Evolutionary conservation across 1,140 invertebrate species (phyloP), one percentile per base, ranked within the genome.

Genomic region (Ericerus pela): DNA sequence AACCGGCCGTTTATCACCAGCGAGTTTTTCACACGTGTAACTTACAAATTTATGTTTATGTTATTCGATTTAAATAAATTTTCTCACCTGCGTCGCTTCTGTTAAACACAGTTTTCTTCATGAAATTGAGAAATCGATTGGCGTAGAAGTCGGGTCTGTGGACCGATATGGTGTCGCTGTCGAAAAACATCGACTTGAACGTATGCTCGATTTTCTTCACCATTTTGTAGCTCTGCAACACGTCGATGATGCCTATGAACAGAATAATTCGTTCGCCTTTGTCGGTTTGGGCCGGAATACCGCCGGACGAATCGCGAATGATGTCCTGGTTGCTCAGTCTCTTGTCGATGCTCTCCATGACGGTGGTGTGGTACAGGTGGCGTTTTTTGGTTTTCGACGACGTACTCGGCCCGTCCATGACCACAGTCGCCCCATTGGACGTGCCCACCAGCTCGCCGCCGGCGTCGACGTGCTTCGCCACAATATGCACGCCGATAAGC

Each of bases 331-430:
- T 84, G 83, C 66, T 90, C 85, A 26, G 90, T 89, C 33, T 5
- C 20, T 26, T 18, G 67, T 94, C 88, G 66, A 96, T 96, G 67
- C 88, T 91, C 72, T 96, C 91, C 82, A 96, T 88, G 12, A 90
- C 89, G n/a, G 90, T 94, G 53, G 89, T 93, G 69, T 92, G 92
- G 30, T 90, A 88, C 22, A 94, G 89, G 60, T 96, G 72, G 63
- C 88, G 76, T 68, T 92, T 87, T 43, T 85, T 75, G 70, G 93
- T 93, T 65, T 94, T 90, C 29, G 89, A 94, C 3, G 61, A 59
- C 14, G 66, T 65, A 59, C 67, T 68, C 1, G 53, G 37, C 29
- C 37, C 37, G 33, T 54, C 53, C 4, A 20, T 26, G 8, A 26
- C 24, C 5, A 37, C 31, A 37, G 33, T 38, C 18, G 33, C 24